phyloP scores from a whole-genome alignment of 2,113 vertebrate genomes.

The Dipodomys spectabilis region DNA sequence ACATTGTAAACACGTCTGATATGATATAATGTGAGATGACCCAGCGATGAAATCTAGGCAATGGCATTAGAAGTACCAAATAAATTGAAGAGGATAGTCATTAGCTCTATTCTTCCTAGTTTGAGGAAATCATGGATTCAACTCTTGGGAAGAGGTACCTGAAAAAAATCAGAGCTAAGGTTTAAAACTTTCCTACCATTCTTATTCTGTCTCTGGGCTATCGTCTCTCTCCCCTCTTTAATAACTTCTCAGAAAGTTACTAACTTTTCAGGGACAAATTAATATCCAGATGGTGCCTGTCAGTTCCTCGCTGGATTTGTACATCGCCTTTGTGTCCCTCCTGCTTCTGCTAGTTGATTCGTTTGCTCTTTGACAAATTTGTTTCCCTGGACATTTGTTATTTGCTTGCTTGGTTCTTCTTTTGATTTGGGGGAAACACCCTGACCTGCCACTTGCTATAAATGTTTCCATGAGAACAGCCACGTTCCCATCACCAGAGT shows the following conservation, averaged over 20 bases:
- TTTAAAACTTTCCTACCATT: neutral
- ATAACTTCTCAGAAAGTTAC: neutral
- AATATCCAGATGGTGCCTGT: neutral
- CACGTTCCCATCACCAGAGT: neutral
- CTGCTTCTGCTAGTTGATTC: neutral
- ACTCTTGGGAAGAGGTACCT: neutral
- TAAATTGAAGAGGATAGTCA: neutral
- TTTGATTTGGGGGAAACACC: neutral
- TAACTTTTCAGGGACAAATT: neutral
- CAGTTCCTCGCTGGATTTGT: neutral
- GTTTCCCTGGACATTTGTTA: neutral
- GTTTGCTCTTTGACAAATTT: neutral
- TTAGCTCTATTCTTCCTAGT: neutral
- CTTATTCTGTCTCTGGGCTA: neutral
- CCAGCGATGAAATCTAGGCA: neutral
- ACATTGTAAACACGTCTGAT: too few relatives aligned
- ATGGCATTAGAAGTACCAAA: neutral
- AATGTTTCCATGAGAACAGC: neutral
- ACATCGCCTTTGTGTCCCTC: neutral
- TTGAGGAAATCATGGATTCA: neutral
- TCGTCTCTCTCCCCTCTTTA: fast-evolving
- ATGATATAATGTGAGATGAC: neutral
- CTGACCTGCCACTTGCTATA: fast-evolving
- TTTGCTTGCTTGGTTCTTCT: neutral
- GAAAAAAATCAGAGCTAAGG: neutral